Conservation (phyloP, 2,888 invertebrate species). For the Polia nebulosa region DNA sequence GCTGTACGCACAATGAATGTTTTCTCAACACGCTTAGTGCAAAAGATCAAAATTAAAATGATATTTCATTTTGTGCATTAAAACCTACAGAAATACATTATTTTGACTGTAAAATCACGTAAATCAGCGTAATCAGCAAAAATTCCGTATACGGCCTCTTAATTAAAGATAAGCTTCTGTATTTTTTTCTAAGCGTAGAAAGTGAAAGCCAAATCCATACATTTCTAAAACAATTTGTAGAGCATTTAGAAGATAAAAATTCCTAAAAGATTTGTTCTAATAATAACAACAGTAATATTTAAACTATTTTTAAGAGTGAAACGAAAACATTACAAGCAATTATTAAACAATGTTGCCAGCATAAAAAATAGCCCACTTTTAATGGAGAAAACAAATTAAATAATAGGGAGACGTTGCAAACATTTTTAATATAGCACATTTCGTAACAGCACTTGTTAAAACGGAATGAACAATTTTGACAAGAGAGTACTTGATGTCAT, state of each 20-base stretch:
- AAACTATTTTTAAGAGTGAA: conserved; percentile 43
- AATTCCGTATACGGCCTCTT: no score
- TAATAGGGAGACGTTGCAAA: conserved; percentile 55
- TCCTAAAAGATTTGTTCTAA: conserved; percentile 33
- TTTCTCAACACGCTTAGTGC: no score
- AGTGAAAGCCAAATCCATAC: no score
- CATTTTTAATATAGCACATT: conserved; percentile 75
- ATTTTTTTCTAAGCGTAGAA: no score
- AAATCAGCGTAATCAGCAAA: no score
- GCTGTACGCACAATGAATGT: no score
- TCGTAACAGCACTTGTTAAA: conserved; percentile 74
- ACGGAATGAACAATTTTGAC: conserved; percentile 74
- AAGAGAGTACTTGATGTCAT: conserved; percentile 79
- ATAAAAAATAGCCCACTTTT: conserved; percentile 46
- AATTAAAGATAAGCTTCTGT: neutral
- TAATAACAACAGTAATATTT: conserved; percentile 34
- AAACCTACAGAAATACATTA: no score
- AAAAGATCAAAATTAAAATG: no score
- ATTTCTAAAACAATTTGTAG: conserved; percentile 15
- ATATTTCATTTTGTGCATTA: no score
- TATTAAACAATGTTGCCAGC: conserved; percentile 42
- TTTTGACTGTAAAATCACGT: no score
- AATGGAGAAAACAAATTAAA: conserved; percentile 67
- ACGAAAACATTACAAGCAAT: conserved; percentile 46
- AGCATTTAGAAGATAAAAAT: conserved; percentile 24